Conservation (phyloP, 2,888 invertebrate species). For the Herminia tarsipennalis region DNA sequence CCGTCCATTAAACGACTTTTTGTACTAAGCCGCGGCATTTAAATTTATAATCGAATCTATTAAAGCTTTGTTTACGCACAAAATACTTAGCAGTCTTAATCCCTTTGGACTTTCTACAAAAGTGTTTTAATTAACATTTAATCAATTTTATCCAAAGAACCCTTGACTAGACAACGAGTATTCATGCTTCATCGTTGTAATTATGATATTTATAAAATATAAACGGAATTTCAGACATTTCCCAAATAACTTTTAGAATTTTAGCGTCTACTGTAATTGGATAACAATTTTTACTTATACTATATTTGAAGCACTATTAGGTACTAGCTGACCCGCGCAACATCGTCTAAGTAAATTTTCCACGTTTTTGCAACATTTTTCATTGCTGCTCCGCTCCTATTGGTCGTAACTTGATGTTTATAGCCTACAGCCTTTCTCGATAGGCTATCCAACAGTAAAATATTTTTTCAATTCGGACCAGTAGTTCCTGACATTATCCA, state of each 20-base stretch:
- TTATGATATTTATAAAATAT: conserved; percentile 4
- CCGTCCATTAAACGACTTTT: conserved; percentile 36
- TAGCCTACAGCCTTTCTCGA: too few relatives aligned
- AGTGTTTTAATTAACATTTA: conserved; percentile 39
- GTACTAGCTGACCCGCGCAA: too few relatives aligned
- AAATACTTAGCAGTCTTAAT: conserved; percentile 38
- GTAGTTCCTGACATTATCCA: too few relatives aligned
- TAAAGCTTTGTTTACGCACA: conserved; percentile 33
- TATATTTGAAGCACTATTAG: too few relatives aligned
- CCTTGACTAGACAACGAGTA: conserved; percentile 4
- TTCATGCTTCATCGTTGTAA: background rate
- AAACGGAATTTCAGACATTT: background rate
- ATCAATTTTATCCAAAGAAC: conserved; percentile 12
- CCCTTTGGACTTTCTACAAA: conserved; percentile 27
- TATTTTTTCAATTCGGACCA: too few relatives aligned
- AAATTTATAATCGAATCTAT: conserved; percentile 50
- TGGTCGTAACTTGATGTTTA: too few relatives aligned
- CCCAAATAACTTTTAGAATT: background rate
- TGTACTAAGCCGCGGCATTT: conserved; percentile 38
- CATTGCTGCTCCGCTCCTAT: too few relatives aligned
- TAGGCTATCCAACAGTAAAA: too few relatives aligned
- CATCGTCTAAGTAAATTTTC: too few relatives aligned
- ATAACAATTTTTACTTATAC: background rate
- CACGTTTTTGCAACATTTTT: too few relatives aligned
- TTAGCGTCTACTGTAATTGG: background rate